Percentiles rank a stretch among this genome's conserved stretches.
Evolutionary conservation across 2,113 vertebrate species (phyloP).

Genomic region (Heteronetta atricapilla): DNA sequence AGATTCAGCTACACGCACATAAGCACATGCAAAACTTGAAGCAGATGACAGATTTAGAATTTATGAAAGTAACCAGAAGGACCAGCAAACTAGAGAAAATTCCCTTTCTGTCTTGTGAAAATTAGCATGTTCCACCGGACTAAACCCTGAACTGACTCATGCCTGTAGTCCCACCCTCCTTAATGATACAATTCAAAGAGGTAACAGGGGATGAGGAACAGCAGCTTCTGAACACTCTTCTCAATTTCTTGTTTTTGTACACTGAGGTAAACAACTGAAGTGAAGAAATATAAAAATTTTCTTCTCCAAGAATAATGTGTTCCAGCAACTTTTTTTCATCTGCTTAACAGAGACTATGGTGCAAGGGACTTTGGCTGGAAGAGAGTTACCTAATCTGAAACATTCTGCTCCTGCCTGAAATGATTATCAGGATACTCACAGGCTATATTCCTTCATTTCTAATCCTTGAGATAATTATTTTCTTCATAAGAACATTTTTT

Average conservation of each 20-base stretch:
- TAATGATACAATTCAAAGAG: neutral
- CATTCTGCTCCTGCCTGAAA: slow-evolving; percentile 17
- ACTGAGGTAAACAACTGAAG: neutral
- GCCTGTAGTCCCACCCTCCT: neutral
- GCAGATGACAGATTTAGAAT: slow-evolving; percentile 42
- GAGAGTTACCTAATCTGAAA: slow-evolving; percentile 25
- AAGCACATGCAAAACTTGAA: slow-evolving; percentile 20
- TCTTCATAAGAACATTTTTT: neutral
- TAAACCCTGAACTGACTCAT: neutral
- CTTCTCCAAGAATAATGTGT: neutral
- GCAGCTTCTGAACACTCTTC: neutral
- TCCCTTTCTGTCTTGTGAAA: neutral
- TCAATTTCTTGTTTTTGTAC: neutral
- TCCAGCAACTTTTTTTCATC: slow-evolving; percentile 31
- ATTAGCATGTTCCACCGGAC: neutral
- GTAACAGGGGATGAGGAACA: neutral
- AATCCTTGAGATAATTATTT: neutral
- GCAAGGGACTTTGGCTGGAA: neutral
- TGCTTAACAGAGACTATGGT: neutral
- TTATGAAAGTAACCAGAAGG: slow-evolving; percentile 20
- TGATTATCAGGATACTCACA: slow-evolving; percentile 11
- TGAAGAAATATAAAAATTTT: neutral
- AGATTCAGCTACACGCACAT: neutral
- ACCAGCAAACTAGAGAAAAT: slow-evolving; percentile 17
- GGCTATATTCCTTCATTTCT: neutral